Percentiles rank a stretch among this genome's conserved stretches.
phyloP scores from a whole-genome alignment of 2,113 vertebrate species.

The Pipra filicauda region DNA sequence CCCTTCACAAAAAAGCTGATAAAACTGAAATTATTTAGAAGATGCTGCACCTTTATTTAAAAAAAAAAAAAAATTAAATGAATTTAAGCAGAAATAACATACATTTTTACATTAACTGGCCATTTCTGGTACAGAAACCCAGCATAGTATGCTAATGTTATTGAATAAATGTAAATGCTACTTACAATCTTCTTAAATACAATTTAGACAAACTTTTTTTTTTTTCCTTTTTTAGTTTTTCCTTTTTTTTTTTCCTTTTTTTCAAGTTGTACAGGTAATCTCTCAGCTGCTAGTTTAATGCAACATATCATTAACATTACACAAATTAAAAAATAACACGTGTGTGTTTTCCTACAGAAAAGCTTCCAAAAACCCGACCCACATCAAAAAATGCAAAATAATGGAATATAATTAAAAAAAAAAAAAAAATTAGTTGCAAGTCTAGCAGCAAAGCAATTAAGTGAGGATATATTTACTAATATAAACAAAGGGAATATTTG shows the following conservation, averaged over 20 bases:
- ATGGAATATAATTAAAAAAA: conserved; percentile 77
- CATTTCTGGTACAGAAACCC: conserved; percentile 86
- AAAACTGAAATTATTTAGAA: conserved; percentile 81
- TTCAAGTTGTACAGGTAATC: conserved; percentile 75
- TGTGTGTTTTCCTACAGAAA: conserved; percentile 79
- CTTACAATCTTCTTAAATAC: conserved; percentile 86
- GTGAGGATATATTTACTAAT: conserved; percentile 76
- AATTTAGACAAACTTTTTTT: conserved; percentile 83
- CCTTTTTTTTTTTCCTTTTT: conserved; percentile 63
- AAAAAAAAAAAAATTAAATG: conserved; percentile 83
- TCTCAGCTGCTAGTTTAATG: conserved; percentile 81
- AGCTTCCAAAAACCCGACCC: conserved; percentile 75
- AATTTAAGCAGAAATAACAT: conserved; percentile 85
- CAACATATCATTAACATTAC: conserved; percentile 78
- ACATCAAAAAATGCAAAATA: conserved; percentile 80
- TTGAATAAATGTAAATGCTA: conserved; percentile 88
- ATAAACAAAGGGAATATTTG: conserved; percentile 76
- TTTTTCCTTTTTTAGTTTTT: conserved; percentile 58
- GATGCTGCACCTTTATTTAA: conserved; percentile 80
- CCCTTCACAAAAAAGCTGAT: conserved; percentile 77
- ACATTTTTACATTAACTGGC: conserved; percentile 85
- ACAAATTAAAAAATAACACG: conserved; percentile 74
- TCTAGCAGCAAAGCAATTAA: conserved; percentile 84
- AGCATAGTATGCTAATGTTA: conserved; percentile 84
- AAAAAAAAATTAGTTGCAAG: conserved; percentile 79